These are phyloP conservation scores for Anoplolepis gracilipes DNA, from an alignment of 1,140 invertebrate species.

Conservation along the genomic window DNA sequence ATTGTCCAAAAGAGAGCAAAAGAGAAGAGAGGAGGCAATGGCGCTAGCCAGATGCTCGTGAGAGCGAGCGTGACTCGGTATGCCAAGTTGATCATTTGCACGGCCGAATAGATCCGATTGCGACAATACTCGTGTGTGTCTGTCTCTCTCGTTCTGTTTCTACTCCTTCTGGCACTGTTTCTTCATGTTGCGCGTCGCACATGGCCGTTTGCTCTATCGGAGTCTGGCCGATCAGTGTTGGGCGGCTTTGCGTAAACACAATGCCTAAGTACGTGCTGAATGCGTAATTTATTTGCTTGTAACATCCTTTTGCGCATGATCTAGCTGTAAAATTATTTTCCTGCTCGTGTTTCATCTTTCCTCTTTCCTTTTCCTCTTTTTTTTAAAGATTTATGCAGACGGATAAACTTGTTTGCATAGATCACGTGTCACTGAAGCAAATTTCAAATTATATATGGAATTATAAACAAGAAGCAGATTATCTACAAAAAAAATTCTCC, in stretches of 20 bases:
- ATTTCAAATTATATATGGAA: not conserved
- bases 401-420: not conserved
- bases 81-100: conserved; percentile 20
- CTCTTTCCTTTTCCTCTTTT: not conserved
- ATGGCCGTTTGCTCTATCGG: conserved; percentile 5
- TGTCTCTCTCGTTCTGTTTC: not conserved
- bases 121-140: conserved; percentile 9
- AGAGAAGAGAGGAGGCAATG: conserved; percentile 62
- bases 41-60: conserved; percentile 79
- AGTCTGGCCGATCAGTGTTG: not conserved
- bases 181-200: not conserved
- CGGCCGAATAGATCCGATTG: not conserved
- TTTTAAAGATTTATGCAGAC: not conserved
- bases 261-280: conserved; percentile 27
- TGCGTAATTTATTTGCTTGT: conserved; percentile 30
- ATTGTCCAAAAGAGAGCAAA: conserved; percentile 42
- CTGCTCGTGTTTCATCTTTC: not conserved
- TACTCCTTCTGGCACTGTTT: not conserved
- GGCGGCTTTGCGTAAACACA: conserved; percentile 24
- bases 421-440: not conserved
- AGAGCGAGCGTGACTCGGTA: conserved; percentile 42
- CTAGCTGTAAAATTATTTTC: conserved; percentile 5
- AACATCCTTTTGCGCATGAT: conserved; percentile 17
- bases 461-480: not conserved
- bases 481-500: not conserved